Percentiles rank a stretch among this genome's conserved stretches.
Evolutionary conservation across 2,113 vertebrate species (phyloP).

Genomic region (Hippocampus zosterae): DNA sequence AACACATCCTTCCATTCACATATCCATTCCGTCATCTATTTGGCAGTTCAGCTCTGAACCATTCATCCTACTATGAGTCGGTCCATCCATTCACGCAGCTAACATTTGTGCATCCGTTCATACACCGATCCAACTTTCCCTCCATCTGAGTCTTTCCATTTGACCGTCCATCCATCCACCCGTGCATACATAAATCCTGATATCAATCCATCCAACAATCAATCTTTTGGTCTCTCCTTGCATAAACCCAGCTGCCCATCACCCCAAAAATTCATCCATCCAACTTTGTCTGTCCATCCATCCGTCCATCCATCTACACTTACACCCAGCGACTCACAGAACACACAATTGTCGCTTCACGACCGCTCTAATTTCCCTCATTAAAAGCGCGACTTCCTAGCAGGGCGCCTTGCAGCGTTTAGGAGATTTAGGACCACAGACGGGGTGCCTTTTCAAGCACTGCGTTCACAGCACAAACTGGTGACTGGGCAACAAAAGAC

Average conservation of each 20-base stretch:
- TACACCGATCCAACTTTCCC: neutral
- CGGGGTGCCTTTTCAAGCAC: constrained; percentile 44
- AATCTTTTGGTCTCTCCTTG: too few relatives aligned
- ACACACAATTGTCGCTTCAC: constrained; percentile 39
- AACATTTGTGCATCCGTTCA: too few relatives aligned
- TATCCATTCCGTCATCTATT: too few relatives aligned
- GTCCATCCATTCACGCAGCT: neutral
- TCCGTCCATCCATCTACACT: constrained; percentile 5
- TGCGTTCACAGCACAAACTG: constrained; percentile 39
- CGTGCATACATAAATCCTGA: too few relatives aligned
- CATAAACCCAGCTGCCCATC: too few relatives aligned
- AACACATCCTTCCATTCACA: constrained; percentile 4
- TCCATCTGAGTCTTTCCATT: neutral
- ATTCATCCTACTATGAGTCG: too few relatives aligned
- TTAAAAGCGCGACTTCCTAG: constrained; percentile 52
- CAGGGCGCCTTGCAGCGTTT: constrained; percentile 43
- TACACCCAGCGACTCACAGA: neutral
- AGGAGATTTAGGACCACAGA: constrained; percentile 44
- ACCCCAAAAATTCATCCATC: too few relatives aligned
- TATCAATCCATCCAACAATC: too few relatives aligned
- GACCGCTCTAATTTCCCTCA: constrained; percentile 54
- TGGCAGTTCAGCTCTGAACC: too few relatives aligned
- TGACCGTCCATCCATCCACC: neutral
- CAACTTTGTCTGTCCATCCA: constrained; percentile 12
- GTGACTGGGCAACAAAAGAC: constrained; percentile 67